Evolutionary conservation across 2,888 invertebrate species (phyloP), one percentile per base, ranked within the genome.

Genomic region (Plagodis pulveraria): DNA sequence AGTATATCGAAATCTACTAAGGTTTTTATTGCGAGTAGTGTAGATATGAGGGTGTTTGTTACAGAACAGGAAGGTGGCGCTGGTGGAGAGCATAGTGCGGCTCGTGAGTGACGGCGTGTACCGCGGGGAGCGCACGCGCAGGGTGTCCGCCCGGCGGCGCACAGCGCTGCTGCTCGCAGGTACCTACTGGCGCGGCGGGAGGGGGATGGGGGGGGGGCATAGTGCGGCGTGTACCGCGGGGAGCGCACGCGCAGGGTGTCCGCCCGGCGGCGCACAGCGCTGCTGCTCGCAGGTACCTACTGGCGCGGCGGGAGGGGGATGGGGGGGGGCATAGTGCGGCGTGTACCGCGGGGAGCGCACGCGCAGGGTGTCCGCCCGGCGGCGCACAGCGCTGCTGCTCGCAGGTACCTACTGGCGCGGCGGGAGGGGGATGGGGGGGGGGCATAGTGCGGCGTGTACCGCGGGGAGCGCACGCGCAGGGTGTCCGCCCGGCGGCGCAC

Each of bases 101-200:
- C 80, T 85, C 0, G 64, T 91, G 42, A 87, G 86, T 50, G 84
- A 83, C 35, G 90, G 88, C 0, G 89, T 91, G 68, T 91, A 91
- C 72, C 76, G 84, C 22, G 84, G 79, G 6, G 89, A 88, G 45
- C 70, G 84, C 9, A 78, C 82, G 33, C 73, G 88, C 0, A 74
- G 84, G 0, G 73, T 83, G 41, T 88, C 89, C 0, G 87, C 90
- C 0, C 66, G 90, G 0, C 71, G 90, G 0, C 80, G 89, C 0
- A 84, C 90, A 2, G 88, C 89, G 0, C 65, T 89, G 6, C 56
- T 91, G 41, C 65, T 91, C 4, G 87, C 90, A 0, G 90, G 91
- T 89, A 42, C 63, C 64, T 42, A 35, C 7, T 9, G 22, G 22
- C 22, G 22, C 22, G 22, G 22, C n/a, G n/a, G n/a, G n/a, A n/a